Evolutionary conservation across 2,113 vertebrate species (phyloP).

Genomic region (Suncus etruscus): DNA sequence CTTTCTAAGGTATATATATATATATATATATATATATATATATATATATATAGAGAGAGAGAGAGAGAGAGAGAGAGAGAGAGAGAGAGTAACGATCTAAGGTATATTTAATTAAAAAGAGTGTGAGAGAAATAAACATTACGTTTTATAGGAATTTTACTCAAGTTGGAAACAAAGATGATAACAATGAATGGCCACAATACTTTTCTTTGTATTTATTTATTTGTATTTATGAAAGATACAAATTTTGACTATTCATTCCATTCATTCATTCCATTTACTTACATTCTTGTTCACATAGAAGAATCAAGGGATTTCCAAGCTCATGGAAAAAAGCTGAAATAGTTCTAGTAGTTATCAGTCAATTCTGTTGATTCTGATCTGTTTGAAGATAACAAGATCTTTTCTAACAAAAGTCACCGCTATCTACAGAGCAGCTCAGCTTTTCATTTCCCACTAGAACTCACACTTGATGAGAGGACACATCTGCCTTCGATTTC

Average conservation of each 20-base stretch:
- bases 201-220: too few relatives aligned
- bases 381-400: not conserved
- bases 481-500: constrained; percentile 19
- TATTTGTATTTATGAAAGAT: constrained; percentile 24
- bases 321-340: not conserved
- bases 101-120: not conserved
- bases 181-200: not conserved
- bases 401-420: not conserved
- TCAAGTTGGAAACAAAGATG: not conserved
- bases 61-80: too few relatives aligned
- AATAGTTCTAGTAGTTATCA: not conserved
- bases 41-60: too few relatives aligned
- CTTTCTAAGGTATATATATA: too few relatives aligned
- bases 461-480: not conserved
- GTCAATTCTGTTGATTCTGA: not conserved
- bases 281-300: not conserved
- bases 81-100: too few relatives aligned
- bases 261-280: too few relatives aligned
- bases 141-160: not conserved
- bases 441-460: not conserved
- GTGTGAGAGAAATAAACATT: not conserved
- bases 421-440: not conserved
- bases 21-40: too few relatives aligned
- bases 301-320: not conserved
- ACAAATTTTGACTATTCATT: not conserved